Conservation (phyloP, 2,888 invertebrate species). For the Punctoribates punctum region DNA sequence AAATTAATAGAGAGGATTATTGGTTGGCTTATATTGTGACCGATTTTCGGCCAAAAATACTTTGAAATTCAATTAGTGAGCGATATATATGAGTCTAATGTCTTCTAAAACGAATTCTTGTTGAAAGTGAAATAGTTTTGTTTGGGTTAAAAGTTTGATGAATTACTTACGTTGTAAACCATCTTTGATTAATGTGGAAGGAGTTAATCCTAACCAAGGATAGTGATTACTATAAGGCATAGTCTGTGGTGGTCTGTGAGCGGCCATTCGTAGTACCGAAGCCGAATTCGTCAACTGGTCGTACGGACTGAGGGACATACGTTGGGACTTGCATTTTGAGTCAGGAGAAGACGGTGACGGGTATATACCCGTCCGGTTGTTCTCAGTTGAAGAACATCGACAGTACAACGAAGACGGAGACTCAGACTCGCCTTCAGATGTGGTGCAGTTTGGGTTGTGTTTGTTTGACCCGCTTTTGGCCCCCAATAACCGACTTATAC, state of each 20-base stretch:
- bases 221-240: conserved; percentile 46
- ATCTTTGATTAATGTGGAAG: conserved; percentile 66
- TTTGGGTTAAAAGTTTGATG: too few species aligned
- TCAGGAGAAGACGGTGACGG: conserved; percentile 43
- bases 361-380: conserved; percentile 38
- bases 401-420: conserved; percentile 30
- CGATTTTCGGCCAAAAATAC: too few species aligned
- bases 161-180: conserved; percentile 74
- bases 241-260: conserved; percentile 66
- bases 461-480: conserved; percentile 44
- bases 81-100: too few species aligned
- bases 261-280: conserved; percentile 54
- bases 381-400: conserved; percentile 42
- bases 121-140: too few species aligned
- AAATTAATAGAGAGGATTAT: too few species aligned
- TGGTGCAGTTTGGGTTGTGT: conserved; percentile 19
- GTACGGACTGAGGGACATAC: conserved; percentile 41
- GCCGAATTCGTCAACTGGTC: conserved; percentile 48
- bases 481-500: conserved; percentile 73
- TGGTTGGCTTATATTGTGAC: too few species aligned
- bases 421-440: conserved; percentile 25
- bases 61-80: too few species aligned
- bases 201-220: conserved; percentile 47
- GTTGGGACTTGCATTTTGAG: conserved; percentile 39
- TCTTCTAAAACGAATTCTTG: too few species aligned